A percentile compares a stretch with the other conserved stretches of the same genome.
Conservation (phyloP, 2,113 vertebrate genomes). For the Pollachius pollachius region DNA sequence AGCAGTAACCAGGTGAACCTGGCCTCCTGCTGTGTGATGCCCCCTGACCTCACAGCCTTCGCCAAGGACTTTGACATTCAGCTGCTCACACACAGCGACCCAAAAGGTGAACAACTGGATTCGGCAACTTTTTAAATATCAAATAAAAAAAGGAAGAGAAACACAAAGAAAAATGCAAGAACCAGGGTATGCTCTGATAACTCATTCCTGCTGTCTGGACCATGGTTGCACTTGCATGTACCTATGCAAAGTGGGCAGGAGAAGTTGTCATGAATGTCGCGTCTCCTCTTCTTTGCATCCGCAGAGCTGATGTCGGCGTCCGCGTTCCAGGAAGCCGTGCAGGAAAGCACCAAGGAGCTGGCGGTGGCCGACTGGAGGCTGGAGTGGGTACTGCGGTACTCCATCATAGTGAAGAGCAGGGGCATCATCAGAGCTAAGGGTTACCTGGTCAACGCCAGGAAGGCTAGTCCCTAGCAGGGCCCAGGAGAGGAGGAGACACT, state of each 20-base stretch:
- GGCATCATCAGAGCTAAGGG: conserved; percentile 99
- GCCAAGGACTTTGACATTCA: conserved; percentile 97
- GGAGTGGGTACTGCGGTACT: conserved; percentile 94
- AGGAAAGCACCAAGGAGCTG: conserved; percentile 79
- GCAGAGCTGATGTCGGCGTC: conserved; percentile 90
- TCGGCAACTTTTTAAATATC: background rate
- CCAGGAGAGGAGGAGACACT: background rate
- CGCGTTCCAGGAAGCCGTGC: conserved; percentile 88
- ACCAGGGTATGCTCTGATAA: too few species aligned
- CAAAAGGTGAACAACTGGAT: conserved; percentile 82
- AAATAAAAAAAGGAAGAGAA: background rate
- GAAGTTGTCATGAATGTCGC: background rate
- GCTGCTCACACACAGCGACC: conserved; percentile 94
- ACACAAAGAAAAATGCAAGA: background rate
- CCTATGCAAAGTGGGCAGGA: too few species aligned
- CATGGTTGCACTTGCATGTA: too few species aligned
- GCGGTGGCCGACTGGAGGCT: conserved; percentile 82
- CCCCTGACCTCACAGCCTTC: conserved; percentile 95
- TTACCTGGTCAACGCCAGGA: conserved; percentile 90
- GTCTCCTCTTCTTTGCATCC: conserved; percentile 4
- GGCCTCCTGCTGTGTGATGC: conserved; percentile 98
- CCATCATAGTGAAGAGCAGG: conserved; percentile 94
- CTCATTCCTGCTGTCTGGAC: too few species aligned
- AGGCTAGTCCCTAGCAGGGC: conserved; percentile 66
- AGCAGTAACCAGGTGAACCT: conserved; percentile 98